Base-by-base conservation (phyloP, 2,888 invertebrate genomes). In the Trissoscelio sp. region DNA sequence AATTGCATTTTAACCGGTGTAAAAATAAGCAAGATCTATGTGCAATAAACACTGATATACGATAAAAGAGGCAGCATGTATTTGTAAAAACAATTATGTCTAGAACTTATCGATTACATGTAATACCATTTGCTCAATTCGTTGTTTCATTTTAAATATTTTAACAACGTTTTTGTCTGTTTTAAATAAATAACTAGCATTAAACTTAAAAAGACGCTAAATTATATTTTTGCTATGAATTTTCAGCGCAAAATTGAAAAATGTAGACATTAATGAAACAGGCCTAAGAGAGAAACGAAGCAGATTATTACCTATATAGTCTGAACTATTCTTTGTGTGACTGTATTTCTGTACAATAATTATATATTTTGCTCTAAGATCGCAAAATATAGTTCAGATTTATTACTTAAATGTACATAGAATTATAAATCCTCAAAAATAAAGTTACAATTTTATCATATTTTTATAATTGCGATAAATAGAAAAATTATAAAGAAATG, bases 71-170 rank as follows among this genome's bases (percentile, higher is more conserved):
- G 42, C 67, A 69, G 39, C 46, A 24, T n/a, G 44, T 31, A 72
- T 37, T 22, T 60, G 72, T 78, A 82, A 53, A 73, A 46, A 31
- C 37, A 69, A 83, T 58, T 74, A 66, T 57, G 46, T 67, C 16
- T 74, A 66, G 42, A 62, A 58, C 53, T 51, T 73, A 55, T 28
- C 18, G 46, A 62, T 37, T 72, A 60, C 31, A 74, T 42, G 88
- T 88, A 89, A 86, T 28, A 75, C 16, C 88, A 88, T 87, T 89
- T 89, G 89, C 89, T 89, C 89, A 89, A 90, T 89, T 89, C 89
- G 89, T 90, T 90, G 87, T 89, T 89, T 90, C 89, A 81, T 88
- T 89, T 88, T 88, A 88, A 87, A 90, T 88, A 90, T 89, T 90
- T 90, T 89, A 89, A 90, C 85, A 73, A 88, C n/a, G 12, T 39